These are phyloP conservation scores for Aviceda subcristata DNA, from an alignment of 2,113 vertebrate species.

Conservation along the genomic window DNA sequence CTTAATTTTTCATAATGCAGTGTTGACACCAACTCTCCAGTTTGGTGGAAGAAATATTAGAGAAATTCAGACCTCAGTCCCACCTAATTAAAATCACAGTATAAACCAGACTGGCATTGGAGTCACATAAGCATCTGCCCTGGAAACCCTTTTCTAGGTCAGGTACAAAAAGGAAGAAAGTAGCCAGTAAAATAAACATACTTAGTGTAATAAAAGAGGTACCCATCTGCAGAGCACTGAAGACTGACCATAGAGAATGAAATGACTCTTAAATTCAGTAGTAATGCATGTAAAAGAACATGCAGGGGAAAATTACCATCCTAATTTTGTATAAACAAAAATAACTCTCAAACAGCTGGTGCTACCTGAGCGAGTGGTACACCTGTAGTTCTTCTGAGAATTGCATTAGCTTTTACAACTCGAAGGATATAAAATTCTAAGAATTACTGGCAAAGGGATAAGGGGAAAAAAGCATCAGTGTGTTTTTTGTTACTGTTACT, in stretches of 20 bases:
- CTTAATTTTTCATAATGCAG: not conserved
- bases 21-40: not conserved
- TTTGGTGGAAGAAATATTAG: not conserved
- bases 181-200: not conserved
- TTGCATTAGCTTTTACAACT: not conserved
- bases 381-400: not conserved
- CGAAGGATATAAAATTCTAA: not conserved
- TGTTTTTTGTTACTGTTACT: not conserved
- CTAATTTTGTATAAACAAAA: not conserved
- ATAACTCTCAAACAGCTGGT: not conserved
- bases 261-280: not conserved
- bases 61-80: not conserved
- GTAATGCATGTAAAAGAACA: not conserved
- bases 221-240: not conserved
- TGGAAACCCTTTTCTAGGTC: not conserved
- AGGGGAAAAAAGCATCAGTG: not conserved
- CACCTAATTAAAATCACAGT: not conserved
- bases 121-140: not conserved
- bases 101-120: not conserved
- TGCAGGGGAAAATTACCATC: not conserved
- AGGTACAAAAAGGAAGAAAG: not conserved
- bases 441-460: not conserved
- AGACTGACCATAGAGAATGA: not conserved
- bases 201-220: not conserved
- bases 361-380: not conserved